Conservation (phyloP, 2,888 invertebrate genomes). For the Athalia circularis region DNA sequence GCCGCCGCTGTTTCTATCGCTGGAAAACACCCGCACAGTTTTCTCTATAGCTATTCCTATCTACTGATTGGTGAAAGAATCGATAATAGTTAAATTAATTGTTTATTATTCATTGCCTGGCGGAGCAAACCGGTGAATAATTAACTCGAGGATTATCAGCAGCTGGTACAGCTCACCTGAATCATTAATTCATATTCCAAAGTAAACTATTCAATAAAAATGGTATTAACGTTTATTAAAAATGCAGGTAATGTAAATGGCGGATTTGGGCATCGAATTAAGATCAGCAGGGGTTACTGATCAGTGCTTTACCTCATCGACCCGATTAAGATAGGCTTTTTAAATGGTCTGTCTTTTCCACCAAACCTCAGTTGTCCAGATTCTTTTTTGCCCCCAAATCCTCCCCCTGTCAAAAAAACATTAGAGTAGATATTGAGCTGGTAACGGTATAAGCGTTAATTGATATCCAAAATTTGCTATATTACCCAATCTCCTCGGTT, state of each 20-base stretch:
- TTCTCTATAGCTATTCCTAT: neutral
- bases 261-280: neutral
- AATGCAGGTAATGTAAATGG: too few relatives aligned
- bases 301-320: neutral
- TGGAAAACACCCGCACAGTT: conserved; percentile 24
- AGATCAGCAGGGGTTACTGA: neutral
- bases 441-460: neutral
- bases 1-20: conserved; percentile 12
- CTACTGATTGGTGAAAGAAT: neutral
- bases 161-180: too few relatives aligned
- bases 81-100: neutral
- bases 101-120: neutral
- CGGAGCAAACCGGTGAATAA: too few relatives aligned
- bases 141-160: too few relatives aligned
- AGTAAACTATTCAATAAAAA: too few relatives aligned
- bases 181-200: too few relatives aligned
- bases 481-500: conserved; percentile 84
- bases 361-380: conserved; percentile 93
- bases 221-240: too few relatives aligned
- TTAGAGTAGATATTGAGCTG: neutral
- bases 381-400: conserved; percentile 90
- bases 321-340: conserved; percentile 77
- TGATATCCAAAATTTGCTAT: neutral
- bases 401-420: conserved; percentile 79
- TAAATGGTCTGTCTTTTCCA: conserved; percentile 86